Evolutionary conservation across 1,140 invertebrate species (phyloP).

Genomic region (Glossosoma conforme): DNA sequence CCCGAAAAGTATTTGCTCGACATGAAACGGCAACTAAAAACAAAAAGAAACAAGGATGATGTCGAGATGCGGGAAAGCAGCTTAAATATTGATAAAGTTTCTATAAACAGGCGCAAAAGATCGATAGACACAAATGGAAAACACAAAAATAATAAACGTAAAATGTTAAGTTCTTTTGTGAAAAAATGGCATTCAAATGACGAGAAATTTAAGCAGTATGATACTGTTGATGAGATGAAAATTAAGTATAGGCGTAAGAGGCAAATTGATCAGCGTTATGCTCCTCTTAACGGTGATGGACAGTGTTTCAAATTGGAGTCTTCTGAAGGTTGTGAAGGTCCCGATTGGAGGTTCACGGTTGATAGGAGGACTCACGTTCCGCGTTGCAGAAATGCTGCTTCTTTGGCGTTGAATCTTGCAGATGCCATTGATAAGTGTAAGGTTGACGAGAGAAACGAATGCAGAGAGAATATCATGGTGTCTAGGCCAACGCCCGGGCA

Average conservation of each 20-base stretch:
- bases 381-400: background rate
- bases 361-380: background rate
- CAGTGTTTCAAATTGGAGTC: conserved; percentile 12
- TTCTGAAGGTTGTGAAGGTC: background rate
- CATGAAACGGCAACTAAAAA: too few relatives aligned
- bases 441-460: conserved; percentile 11
- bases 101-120: background rate
- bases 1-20: too few relatives aligned
- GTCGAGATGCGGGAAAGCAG: too few relatives aligned
- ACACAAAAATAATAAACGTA: background rate
- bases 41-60: too few relatives aligned
- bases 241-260: background rate
- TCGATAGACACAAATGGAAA: background rate
- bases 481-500: background rate
- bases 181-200: background rate
- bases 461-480: conserved; percentile 11
- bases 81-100: too few relatives aligned
- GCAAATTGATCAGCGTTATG: background rate
- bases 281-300: conserved; percentile 8
- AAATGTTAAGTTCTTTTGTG: background rate
- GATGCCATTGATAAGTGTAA: conserved; percentile 5
- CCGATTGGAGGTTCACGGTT: conserved; percentile 2
- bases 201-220: background rate
- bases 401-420: conserved; percentile 6
- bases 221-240: background rate